Evolutionary conservation across 2,888 invertebrate genomes (phyloP).

Genomic region (Lepidocyrtoides sp.): DNA sequence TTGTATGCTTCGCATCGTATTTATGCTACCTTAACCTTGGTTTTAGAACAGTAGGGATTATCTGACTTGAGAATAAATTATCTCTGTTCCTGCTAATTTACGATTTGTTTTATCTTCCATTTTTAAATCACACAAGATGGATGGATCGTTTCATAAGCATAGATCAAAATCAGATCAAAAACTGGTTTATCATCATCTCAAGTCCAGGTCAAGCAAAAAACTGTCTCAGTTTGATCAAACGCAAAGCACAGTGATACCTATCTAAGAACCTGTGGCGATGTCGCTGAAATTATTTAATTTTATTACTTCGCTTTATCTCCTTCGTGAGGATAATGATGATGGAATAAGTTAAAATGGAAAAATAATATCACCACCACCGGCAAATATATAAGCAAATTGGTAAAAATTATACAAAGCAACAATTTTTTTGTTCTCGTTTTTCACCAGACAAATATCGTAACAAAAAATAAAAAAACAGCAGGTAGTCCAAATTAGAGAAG

Average conservation of each 20-base stretch:
- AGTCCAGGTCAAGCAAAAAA: too few species aligned
- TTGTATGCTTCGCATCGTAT: too few species aligned
- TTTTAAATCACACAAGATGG: not conserved
- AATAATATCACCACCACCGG: not conserved
- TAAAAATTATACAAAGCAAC: not conserved
- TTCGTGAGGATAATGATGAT: not conserved
- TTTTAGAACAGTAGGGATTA: too few species aligned
- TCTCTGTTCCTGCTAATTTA: slow-evolving; percentile 40
- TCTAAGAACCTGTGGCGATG: not conserved
- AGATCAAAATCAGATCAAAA: slow-evolving; percentile 50
- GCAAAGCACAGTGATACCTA: too few species aligned
- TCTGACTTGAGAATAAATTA: slow-evolving; percentile 11
- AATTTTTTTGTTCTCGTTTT: not conserved
- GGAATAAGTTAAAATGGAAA: not conserved
- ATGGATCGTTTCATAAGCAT: slow-evolving; percentile 35
- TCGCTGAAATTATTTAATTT: not conserved
- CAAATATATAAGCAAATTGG: not conserved
- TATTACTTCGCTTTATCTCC: not conserved
- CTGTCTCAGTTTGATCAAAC: too few species aligned
- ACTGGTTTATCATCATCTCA: slow-evolving; percentile 48
- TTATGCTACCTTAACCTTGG: too few species aligned
- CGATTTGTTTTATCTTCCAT: not conserved
- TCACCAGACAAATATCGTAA: slow-evolving; percentile 16
- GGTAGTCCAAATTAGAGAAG: slow-evolving; percentile 57
- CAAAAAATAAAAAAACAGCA: slow-evolving; percentile 32